Evolutionary conservation across 2,888 invertebrate genomes (phyloP).

Genomic region (Drosophila macrospina): DNA sequence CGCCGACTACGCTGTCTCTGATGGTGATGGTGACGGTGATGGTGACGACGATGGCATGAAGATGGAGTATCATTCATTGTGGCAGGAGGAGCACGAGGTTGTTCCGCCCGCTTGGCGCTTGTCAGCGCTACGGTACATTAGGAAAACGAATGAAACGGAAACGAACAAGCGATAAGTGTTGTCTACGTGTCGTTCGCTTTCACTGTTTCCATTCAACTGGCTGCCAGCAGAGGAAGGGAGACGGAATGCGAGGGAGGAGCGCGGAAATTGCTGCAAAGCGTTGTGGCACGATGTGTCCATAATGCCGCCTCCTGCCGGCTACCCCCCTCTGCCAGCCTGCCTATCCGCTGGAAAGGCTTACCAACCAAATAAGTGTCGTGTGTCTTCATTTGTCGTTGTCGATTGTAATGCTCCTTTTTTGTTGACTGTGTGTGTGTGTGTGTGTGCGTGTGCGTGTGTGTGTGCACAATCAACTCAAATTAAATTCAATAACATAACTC

Average conservation of each 20-base stretch:
- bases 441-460: conserved; percentile 35
- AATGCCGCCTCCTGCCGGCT: conserved; percentile 53
- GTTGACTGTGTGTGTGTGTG: conserved; percentile 8
- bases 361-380: conserved; percentile 74
- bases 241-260: conserved; percentile 19
- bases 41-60: neutral
- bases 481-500: conserved; percentile 84
- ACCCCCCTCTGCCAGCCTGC: conserved; percentile 23
- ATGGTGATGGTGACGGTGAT: neutral
- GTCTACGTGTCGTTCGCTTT: conserved; percentile 71
- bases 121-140: conserved; percentile 83
- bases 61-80: neutral
- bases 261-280: conserved; percentile 71
- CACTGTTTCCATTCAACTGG: conserved; percentile 15
- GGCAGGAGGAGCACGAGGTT: conserved; percentile 12
- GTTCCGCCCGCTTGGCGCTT: conserved; percentile 70
- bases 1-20: conserved; percentile 29
- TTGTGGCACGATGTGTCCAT: conserved; percentile 72
- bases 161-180: conserved; percentile 81
- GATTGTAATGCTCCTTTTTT: conserved; percentile 62
- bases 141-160: conserved; percentile 84
- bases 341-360: conserved; percentile 65
- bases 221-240: neutral
- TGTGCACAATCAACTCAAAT: conserved; percentile 82
- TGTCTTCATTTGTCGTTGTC: conserved; percentile 79